Evolutionary conservation across 2,113 vertebrate species (phyloP), one percentile per base, ranked within the genome.

Genomic region (Rafetus swinhoei): DNA sequence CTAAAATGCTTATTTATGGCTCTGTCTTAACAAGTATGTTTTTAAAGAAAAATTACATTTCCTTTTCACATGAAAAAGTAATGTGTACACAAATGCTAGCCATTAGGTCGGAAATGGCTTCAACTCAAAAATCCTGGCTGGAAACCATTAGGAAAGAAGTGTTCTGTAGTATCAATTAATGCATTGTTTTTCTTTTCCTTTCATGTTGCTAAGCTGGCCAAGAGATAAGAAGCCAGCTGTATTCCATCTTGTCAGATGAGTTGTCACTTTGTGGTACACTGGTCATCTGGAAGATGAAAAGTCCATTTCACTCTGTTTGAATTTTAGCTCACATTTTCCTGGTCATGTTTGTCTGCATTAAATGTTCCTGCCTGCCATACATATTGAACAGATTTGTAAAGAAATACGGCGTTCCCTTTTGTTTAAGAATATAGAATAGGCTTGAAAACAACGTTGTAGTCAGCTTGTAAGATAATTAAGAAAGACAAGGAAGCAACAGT

Each of bases 111-210:
- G 86, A 96, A 96, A 94, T 97, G 94, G 96, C 96, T 96, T 13
- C 2, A 90, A 82, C 91, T 96, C 96, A 96, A 94, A 97, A 95
- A 93, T 92, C 86, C 93, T 96, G 92, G 81, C 97, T 97, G 95
- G 96, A 96, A 97, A 95, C 85, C 94, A 97, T 97, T 96, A 97
- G 93, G 86, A 96, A 94, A 96, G 95, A 96, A 95, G 89, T 29
- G 45, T 92, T 93, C 93, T 93, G 74, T 53, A 45, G 79, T 84
- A 92, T 97, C 95, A 97, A 96, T 96, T 97, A 97, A 95, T 96
- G 92, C 90, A 94, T 96, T 96, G 95, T 96, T 95, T 96, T 96
- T 96, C 93, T 95, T 94, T 79, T 88, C 92, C 94, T 97, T 96
- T 97, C 86, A 97, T 97, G 95, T 97, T 93, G 85, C 91, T 91